Evolutionary conservation across 2,797 vertebrate species (phyloP).

Genomic region (Lates japonicus): DNA sequence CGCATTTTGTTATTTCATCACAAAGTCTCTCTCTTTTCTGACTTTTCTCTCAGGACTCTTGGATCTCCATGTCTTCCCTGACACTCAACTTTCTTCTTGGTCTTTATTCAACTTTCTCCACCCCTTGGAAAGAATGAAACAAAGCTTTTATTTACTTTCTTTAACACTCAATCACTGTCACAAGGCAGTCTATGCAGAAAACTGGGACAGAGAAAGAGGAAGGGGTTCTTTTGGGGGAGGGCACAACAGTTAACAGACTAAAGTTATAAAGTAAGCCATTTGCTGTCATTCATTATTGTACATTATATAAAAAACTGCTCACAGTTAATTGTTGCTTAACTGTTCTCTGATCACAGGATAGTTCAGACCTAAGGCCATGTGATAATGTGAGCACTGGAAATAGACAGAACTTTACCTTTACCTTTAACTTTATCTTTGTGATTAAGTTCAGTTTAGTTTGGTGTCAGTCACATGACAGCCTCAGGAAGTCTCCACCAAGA

Average conservation of each 20-base stretch:
- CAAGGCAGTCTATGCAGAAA: neutral
- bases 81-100: slow-evolving; percentile 25
- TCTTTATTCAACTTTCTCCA: slow-evolving; percentile 1
- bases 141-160: slow-evolving; percentile 35
- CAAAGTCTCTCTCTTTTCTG: slow-evolving; percentile 27
- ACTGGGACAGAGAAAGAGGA: slow-evolving; percentile 1
- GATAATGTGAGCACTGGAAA: neutral
- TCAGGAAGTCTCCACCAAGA: neutral
- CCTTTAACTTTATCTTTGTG: neutral
- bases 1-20: slow-evolving; percentile 30
- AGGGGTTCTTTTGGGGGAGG: neutral
- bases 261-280: neutral
- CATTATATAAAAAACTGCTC: neutral
- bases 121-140: neutral
- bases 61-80: slow-evolving; percentile 29
- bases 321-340: neutral
- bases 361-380: neutral
- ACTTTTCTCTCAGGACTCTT: slow-evolving; percentile 35
- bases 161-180: slow-evolving; percentile 8
- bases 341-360: neutral
- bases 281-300: neutral
- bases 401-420: neutral
- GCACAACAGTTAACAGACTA: neutral
- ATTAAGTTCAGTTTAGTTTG: slow-evolving; percentile 14
- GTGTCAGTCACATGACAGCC: slow-evolving; percentile 14